A percentile compares a stretch with the other conserved stretches of the same genome.
These are phyloP conservation scores for Chloromyia formosa DNA, from an alignment of 2,888 invertebrate genomes.

Conservation along the genomic window DNA sequence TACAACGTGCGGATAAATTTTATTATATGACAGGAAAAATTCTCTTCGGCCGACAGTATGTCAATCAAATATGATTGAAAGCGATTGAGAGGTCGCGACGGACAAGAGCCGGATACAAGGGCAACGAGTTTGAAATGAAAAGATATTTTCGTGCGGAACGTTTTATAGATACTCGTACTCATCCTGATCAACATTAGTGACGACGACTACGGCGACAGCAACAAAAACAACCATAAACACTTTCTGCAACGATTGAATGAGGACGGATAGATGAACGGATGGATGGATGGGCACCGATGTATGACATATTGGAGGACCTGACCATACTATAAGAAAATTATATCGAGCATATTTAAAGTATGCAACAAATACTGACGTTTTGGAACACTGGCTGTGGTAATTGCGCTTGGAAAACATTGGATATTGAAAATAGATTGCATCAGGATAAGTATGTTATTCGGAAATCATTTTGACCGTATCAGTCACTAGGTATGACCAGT, in stretches of 20 bases:
- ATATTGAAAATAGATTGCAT: too few relatives aligned
- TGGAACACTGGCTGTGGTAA: too few relatives aligned
- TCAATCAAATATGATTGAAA: slow-evolving; percentile 50
- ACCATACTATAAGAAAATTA: not conserved
- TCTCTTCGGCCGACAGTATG: slow-evolving; percentile 49
- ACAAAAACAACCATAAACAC: not conserved
- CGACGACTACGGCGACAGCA: too few relatives aligned
- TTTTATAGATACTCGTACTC: not conserved
- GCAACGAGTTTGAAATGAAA: not conserved
- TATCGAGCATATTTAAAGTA: too few relatives aligned
- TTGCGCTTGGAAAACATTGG: too few relatives aligned
- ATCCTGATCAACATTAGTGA: not conserved
- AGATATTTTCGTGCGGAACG: too few relatives aligned
- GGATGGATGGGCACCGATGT: not conserved
- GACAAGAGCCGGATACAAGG: slow-evolving; percentile 15
- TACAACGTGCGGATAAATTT: slow-evolving; percentile 34
- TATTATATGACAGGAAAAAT: slow-evolving; percentile 48
- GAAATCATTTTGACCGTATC: too few relatives aligned
- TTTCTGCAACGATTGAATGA: not conserved
- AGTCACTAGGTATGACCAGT: too few relatives aligned
- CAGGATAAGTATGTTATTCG: too few relatives aligned
- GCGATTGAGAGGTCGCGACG: slow-evolving; percentile 47
- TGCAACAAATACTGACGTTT: too few relatives aligned
- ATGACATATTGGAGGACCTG: not conserved
- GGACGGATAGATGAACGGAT: not conserved